phyloP scores from a whole-genome alignment of 2,797 vertebrate genomes.

The Nannoperca australis region DNA sequence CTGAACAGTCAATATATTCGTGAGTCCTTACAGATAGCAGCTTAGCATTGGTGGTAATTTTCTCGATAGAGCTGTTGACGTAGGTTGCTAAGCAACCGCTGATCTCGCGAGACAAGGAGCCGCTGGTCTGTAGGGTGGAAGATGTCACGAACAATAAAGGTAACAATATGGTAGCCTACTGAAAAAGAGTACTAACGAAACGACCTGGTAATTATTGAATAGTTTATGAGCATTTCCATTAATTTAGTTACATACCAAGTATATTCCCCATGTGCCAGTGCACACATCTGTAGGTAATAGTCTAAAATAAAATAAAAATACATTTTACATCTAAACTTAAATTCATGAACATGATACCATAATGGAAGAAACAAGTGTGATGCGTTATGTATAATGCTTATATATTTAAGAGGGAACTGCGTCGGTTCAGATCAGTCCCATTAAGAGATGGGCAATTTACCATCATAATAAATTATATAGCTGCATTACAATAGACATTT shows the following conservation, averaged over 20 bases:
- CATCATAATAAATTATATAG: not conserved
- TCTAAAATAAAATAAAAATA: not conserved
- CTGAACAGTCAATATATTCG: not conserved
- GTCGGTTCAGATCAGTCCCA: not conserved
- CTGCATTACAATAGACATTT: not conserved
- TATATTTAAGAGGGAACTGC: not conserved
- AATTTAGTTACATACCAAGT: not conserved
- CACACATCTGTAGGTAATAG: not conserved
- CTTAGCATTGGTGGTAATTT: no score
- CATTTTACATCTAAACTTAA: not conserved
- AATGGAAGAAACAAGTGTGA: not conserved
- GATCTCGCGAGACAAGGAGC: constrained; percentile 55
- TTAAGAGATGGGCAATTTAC: not conserved
- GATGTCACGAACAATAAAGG: no score
- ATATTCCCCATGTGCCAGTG: not conserved
- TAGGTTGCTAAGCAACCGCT: constrained; percentile 51
- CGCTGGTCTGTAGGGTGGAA: not conserved
- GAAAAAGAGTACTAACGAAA: no score
- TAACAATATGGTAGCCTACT: no score
- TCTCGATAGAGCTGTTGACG: constrained; percentile 22
- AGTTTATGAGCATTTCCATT: no score
- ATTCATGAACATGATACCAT: not conserved
- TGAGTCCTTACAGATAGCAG: not conserved
- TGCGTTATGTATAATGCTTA: not conserved
- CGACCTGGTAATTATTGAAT: no score